These are phyloP conservation scores for Hycleus cichorii DNA, from an alignment of 1,140 invertebrate species.

Conservation along the genomic window DNA sequence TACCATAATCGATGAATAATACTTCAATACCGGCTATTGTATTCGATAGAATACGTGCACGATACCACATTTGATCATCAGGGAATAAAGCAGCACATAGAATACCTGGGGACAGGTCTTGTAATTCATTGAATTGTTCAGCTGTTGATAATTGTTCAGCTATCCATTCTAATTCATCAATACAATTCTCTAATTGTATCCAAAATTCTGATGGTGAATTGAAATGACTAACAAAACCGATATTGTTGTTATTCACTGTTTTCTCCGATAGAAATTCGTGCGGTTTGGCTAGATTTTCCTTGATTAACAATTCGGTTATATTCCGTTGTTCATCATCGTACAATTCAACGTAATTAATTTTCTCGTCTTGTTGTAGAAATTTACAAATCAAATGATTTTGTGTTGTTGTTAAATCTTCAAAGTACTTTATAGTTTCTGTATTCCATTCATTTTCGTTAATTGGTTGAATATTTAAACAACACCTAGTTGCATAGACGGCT, in stretches of 20 bases:
- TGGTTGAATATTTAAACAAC: constrained; percentile 58
- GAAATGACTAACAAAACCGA: constrained; percentile 57
- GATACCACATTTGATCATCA: constrained; percentile 62
- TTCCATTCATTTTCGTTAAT: constrained; percentile 55
- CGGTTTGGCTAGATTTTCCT: constrained; percentile 41
- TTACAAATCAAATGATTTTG: constrained; percentile 40
- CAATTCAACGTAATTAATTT: constrained; percentile 57
- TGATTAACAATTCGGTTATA: constrained; percentile 51
- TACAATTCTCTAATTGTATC: constrained; percentile 57
- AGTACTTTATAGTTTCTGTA: constrained; percentile 50
- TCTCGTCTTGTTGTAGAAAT: constrained; percentile 51
- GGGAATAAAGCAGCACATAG: constrained; percentile 62
- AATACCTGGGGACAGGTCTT: constrained; percentile 46
- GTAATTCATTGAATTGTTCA: constrained; percentile 46
- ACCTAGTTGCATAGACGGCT: constrained; percentile 52
- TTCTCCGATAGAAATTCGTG: constrained; percentile 32
- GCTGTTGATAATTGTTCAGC: constrained; percentile 49
- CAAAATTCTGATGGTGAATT: constrained; percentile 63
- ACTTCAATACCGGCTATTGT: constrained; percentile 53
- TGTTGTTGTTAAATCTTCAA: constrained; percentile 45
- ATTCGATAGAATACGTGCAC: constrained; percentile 56
- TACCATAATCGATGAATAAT: constrained; percentile 67
- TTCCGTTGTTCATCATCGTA: constrained; percentile 50
- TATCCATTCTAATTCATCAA: constrained; percentile 54
- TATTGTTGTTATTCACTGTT: constrained; percentile 44